Evolutionary conservation across 2,888 invertebrate genomes (phyloP), one percentile per base, ranked within the genome.

Genomic region (Steromphala cineraria): DNA sequence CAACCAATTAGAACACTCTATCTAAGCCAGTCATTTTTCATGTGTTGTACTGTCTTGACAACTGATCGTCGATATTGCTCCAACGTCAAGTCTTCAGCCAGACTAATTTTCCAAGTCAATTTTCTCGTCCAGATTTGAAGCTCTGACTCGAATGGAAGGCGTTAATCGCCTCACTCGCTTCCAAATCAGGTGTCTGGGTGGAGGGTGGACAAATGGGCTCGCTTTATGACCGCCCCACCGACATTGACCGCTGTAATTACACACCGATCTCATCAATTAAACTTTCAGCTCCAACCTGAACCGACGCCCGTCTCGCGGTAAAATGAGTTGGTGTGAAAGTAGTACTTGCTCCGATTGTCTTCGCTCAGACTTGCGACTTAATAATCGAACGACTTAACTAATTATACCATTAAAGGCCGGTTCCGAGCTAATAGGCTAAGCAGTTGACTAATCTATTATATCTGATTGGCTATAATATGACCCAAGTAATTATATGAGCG

Each of bases 301-400:
- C 31, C 71, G 40, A 71, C 71, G 71, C 71, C 71, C 71, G 71
- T 71, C 40, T 71, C 71, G 31, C 71, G 36, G 19, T 31, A 36
- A 36, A 71, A 71, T 71, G 36, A 71, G 71, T 71, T 71, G 71
- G 71, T 71, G 71, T 71, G 71, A 71, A 71, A 71, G 40, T 71
- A 71, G 40, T 71, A 71, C 71, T 71, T 71, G n/a, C 55, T 76
- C 55, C 55, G 55, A 76, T 55, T 55, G 76, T 53, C 55, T 76
- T 75, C 76, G 10, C 24, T 55, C 55, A 55, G 19, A 55, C 28
- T 55, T 55, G 75, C 55, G 76, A 76, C 75, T 76, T 76, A 55
- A 76, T 76, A 76, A 55, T 76, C 76, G 76, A 31, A 28, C 55
- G 40, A 21, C 53, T 76, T 62, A 52, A 78, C 78, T 78, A 78